Percentiles rank a stretch among this genome's conserved stretches.
These are phyloP conservation scores for Rhinoderma darwinii DNA, from an alignment of 2,113 vertebrate genomes.

Conservation along the genomic window DNA sequence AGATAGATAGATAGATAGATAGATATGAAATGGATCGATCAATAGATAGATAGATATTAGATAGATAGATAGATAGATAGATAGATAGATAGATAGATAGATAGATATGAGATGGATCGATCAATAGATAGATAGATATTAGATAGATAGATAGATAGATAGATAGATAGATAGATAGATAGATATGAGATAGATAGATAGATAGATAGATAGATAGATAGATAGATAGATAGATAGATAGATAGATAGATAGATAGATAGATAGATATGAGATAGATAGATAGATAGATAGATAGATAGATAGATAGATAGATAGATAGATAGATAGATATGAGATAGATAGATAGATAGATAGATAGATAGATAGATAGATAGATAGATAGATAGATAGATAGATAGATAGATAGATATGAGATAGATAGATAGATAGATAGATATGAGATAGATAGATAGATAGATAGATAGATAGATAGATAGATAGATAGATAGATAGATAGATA, in stretches of 20 bases:
- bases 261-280: constrained; percentile 16
- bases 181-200: too few species aligned
- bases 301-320: constrained; percentile 8
- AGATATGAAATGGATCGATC: not conserved
- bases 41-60: too few species aligned
- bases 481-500: not conserved
- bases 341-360: constrained; percentile 1
- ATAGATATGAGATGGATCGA: not conserved
- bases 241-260: constrained; percentile 8
- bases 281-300: constrained; percentile 15
- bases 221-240: not conserved
- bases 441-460: not conserved
- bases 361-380: constrained; percentile 8
- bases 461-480: not conserved
- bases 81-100: not conserved
- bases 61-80: not conserved
- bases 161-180: too few species aligned
- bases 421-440: not conserved
- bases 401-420: too few species aligned
- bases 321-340: not conserved
- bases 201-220: not conserved
- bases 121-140: not conserved
- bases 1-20: constrained; percentile 8
- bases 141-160: constrained; percentile 18
- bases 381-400: not conserved